A percentile compares a stretch with the other conserved stretches of the same genome.
These are phyloP conservation scores for Rhopalosiphum maidis DNA, from an alignment of 1,140 invertebrate genomes.

Conservation along the genomic window DNA sequence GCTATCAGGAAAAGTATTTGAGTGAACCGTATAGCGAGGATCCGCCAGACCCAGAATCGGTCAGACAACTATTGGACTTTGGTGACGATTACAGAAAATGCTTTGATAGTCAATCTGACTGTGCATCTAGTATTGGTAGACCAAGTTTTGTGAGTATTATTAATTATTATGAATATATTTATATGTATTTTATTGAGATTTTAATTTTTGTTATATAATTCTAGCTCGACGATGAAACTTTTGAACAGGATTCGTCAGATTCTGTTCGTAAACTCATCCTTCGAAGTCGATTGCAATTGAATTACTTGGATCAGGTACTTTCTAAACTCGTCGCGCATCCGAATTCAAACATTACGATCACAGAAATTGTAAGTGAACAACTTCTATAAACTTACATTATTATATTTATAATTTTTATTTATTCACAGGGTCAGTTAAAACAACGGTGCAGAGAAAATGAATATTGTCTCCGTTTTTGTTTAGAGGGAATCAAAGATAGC, in stretches of 20 bases:
- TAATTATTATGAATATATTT: neutral
- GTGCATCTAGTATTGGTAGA: conserved; percentile 75
- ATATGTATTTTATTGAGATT: neutral
- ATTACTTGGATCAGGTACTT: conserved; percentile 68
- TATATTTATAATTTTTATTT: neutral
- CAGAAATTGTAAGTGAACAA: conserved; percentile 65
- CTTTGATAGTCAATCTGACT: conserved; percentile 85
- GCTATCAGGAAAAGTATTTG: conserved; percentile 84
- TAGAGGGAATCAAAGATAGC: conserved; percentile 29
- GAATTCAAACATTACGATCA: conserved; percentile 62
- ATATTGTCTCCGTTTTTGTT: conserved; percentile 36
- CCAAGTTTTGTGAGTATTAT: conserved; percentile 37
- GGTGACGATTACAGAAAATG: conserved; percentile 90
- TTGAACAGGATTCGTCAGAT: conserved; percentile 65
- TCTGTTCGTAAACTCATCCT: conserved; percentile 69
- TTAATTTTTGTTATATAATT: conserved; percentile 16
- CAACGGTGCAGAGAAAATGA: conserved; percentile 45
- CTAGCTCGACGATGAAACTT: conserved; percentile 61
- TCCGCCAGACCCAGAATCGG: conserved; percentile 83
- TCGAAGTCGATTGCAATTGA: conserved; percentile 67
- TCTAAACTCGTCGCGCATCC: conserved; percentile 64
- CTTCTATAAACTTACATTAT: neutral
- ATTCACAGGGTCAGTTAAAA: conserved; percentile 26
- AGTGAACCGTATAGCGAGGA: conserved; percentile 89
- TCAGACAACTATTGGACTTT: conserved; percentile 81